Base-by-base conservation (phyloP, 1,140 invertebrate genomes). In the Drosophila busckii region DNA sequence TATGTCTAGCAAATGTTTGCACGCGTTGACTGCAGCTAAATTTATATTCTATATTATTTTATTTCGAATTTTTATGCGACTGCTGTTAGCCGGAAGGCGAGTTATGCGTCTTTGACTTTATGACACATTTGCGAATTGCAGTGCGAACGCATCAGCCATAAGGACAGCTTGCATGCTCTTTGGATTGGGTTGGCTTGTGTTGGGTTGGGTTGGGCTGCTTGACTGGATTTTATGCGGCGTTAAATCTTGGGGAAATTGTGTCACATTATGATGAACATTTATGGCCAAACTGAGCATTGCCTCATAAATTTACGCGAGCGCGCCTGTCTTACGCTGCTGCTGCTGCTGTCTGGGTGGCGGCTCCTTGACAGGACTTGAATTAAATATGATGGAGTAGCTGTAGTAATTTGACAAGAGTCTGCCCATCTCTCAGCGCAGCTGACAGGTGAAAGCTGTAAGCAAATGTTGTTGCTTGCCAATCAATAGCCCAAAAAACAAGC, bases 211-310 rank as follows among this genome's bases (percentile, higher is more conserved):
- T n/a, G n/a, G 34, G 20, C 31, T 55, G 13, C 9, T 20, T 26
- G 52, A 37, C 59, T 37, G 31, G 19, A 13, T 60, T 67, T 80
- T 80, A 73, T 80, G 73, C 73, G 48, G 69, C 75, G 75, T 82
- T 82, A 82, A 82, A 82, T 82, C 75, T 82, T 66, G 55, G 70
- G 75, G 61, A 82, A 82, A 82, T 82, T 82, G 75, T 82, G 75
- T 82, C 75, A 75, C 75, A 82, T 82, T 75, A 82, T 82, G 69
- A 78, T 78, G 75, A 80, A 82, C 73, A 78, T 78, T 78, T 78
- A 78, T 78, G 73, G 63, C 63, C 68, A 73, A 73, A 63, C 65
- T 69, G 75, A 82, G 68, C 69, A 71, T 68, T 65, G 41, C 53
- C 63, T 34, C 73, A 78, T 78, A 78, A 78, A 78, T 78, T 78